Evolutionary conservation across 2,888 invertebrate genomes (phyloP), one percentile per base, ranked within the genome.

Genomic region (Seira ritae): DNA sequence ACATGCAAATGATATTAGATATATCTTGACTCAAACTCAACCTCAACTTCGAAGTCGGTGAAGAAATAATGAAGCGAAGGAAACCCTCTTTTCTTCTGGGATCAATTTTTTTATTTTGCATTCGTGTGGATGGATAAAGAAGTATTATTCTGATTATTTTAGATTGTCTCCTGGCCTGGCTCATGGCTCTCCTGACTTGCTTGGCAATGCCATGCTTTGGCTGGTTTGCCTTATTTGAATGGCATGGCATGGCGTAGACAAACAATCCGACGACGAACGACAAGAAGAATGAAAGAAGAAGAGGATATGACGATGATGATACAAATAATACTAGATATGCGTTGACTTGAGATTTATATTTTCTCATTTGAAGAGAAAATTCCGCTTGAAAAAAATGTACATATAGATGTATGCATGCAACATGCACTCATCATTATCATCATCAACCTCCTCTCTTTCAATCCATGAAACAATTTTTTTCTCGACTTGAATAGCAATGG

Each of bases 251-350:
- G 68, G 72, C n/a, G 37, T 37, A 60, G 66, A 74, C 66, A 74
- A 74, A 80, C 73, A 73, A 46, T 68, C 50, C 23, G 31, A 31
- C 69, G 77, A 78, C 24, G 68, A 68, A 78, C 50, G 68, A 68
- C 75, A 71, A 77, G 66, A 42, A 62, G 62, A 65, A 55, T 55
- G 55, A 55, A 17, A 37, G 50, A 37, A 60, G 31, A 60, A 60
- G 55, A 2, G 24, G 60, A 72, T 65, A 42, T 37, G n/a, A 42
- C 50, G 31, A 31, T 24, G 71, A 19, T 55, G 50, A 46, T 42
- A n/a, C n/a, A n/a, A n/a, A n/a, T n/a, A n/a, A n/a, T n/a, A n/a
- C n/a, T n/a, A n/a, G n/a, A n/a, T n/a, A n/a, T n/a, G n/a, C n/a
- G n/a, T 31, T 31, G 31, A 31, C 31, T 31, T 31, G 8, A 73